phyloP scores from a whole-genome alignment of 2,113 vertebrate genomes.

The Pseudopipra pipra region DNA sequence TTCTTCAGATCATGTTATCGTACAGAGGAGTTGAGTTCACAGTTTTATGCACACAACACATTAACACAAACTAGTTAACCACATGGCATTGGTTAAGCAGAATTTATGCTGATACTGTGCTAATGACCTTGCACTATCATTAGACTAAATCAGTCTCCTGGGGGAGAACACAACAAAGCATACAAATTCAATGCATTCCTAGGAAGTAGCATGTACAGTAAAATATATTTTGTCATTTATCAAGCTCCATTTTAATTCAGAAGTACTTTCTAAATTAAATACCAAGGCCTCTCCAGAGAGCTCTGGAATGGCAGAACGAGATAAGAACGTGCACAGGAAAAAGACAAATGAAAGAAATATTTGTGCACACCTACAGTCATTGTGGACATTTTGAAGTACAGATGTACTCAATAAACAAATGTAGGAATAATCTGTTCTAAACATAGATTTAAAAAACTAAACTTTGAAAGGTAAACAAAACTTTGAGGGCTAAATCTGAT shows the following conservation, averaged over 20 bases:
- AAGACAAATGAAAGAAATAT: background rate
- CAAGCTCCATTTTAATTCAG: background rate
- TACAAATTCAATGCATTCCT: constrained; percentile 2
- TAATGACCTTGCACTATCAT: constrained; percentile 56
- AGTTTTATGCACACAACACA: background rate
- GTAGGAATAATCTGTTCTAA: background rate
- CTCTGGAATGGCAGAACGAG: background rate
- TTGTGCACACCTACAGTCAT: background rate
- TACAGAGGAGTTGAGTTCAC: background rate
- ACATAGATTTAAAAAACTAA: background rate
- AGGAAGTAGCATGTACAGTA: background rate
- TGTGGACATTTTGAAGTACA: background rate
- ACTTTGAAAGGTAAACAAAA: background rate
- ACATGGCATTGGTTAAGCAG: constrained; percentile 47
- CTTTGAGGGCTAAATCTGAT: background rate
- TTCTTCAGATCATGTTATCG: background rate
- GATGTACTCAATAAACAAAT: background rate
- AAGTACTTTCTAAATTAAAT: constrained; percentile 34
- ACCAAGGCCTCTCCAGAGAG: background rate
- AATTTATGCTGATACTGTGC: constrained; percentile 43
- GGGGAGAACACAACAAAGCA: constrained; percentile 24
- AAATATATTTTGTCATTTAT: constrained; percentile 35
- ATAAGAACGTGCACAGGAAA: background rate
- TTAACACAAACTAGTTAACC: constrained; percentile 38
- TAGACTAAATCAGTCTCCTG: constrained; percentile 47